Base-by-base conservation (phyloP, 2,113 vertebrate genomes). In the Crotalus viridis region DNA sequence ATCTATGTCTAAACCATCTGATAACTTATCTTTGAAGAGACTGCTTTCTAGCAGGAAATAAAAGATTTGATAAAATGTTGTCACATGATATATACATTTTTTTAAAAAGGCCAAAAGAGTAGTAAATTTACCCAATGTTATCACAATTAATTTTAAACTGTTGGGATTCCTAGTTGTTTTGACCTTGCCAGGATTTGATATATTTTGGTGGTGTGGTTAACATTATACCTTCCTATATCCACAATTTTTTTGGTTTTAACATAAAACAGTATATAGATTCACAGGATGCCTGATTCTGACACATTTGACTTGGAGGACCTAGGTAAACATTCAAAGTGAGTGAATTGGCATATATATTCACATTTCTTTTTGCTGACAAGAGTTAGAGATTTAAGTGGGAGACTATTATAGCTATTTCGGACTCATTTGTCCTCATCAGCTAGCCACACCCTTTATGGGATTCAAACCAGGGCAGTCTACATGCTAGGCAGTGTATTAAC, bases 131-230 rank as follows among this genome's bases (percentile, higher is more conserved):
- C 0, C 81, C 28, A 0, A 0, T 89, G 94, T 94, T 89, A 94
- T 92, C 92, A 93, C 57, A 93, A 52, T 92, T 94, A 90, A 93
- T 96, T 96, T 94, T 89, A 95, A 96, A 93, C 74, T 93, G 94
- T 87, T 33, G 9, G 3, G 17, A 92, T 93, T 94, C 8, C 90
- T 92, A 92, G 28, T 24, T 81, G 56, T 54, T 93, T 91, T 95
- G 96, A 95, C 96, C 89, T 95, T 95, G 94, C 54, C 92, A 89
- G 96, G 95, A 96, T 95, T 59, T 96, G 95, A 97, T 95, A 89
- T 89, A 94, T 85, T 93, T 91, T 92, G 94, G 92, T 91, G 81
- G 81, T 92, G 87, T 91, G 94, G 93, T 95, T 94, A 96, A 96
- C 94, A 94, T 95, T 93, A 95, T 92, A 95, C 88, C 52, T 90